phyloP scores from a whole-genome alignment of 2,888 invertebrate genomes.

The Drosophila macrospina region DNA sequence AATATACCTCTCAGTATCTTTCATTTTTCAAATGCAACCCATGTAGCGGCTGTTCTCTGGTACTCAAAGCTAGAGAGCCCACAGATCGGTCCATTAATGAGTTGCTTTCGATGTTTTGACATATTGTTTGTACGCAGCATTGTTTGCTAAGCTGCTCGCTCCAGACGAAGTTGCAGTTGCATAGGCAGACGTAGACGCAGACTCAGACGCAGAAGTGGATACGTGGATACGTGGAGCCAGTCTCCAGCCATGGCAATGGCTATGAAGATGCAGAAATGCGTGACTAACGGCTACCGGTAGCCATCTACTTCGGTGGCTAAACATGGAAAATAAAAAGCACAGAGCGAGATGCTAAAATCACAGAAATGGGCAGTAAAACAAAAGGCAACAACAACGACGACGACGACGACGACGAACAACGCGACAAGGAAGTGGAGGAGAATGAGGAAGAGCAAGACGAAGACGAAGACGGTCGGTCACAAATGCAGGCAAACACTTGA shows the following conservation, averaged over 20 bases:
- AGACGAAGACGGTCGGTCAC: constrained; percentile 50
- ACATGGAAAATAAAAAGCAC: constrained; percentile 65
- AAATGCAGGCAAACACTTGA: constrained; percentile 80
- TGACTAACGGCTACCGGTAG: constrained; percentile 81
- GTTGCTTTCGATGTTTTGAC: constrained; percentile 74
- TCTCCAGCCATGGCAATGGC: constrained; percentile 37
- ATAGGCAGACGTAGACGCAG: constrained; percentile 14
- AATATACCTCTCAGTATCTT: not conserved
- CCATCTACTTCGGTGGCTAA: constrained; percentile 81
- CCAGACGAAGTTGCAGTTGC: constrained; percentile 49
- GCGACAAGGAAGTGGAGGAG: constrained; percentile 7
- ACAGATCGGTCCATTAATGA: constrained; percentile 70
- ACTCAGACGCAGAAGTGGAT: constrained; percentile 21
- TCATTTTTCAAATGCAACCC: not conserved
- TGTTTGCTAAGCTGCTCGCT: constrained; percentile 62
- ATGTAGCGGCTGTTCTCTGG: not conserved
- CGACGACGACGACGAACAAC: not conserved
- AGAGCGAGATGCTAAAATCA: constrained; percentile 71
- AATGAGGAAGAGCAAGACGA: constrained; percentile 15
- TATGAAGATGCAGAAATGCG: constrained; percentile 79
- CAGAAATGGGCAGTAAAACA: constrained; percentile 74
- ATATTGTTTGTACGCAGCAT: constrained; percentile 59
- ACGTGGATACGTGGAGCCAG: constrained; percentile 30
- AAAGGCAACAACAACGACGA: constrained; percentile 52
- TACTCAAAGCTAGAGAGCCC: constrained; percentile 17